phyloP scores from a whole-genome alignment of 1,140 invertebrate species.

The Latrodectus geometricus region DNA sequence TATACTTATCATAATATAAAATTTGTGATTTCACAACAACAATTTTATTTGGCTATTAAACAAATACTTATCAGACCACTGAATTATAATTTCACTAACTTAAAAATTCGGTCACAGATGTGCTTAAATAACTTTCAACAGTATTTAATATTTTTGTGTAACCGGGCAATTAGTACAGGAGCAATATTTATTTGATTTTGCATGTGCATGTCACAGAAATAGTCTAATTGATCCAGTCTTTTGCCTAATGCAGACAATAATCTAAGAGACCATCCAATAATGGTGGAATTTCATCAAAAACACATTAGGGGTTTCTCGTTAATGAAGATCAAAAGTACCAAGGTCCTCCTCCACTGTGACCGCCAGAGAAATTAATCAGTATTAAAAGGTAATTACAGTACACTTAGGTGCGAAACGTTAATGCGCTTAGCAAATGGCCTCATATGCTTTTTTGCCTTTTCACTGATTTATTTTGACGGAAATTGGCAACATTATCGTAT shows the following conservation, averaged over 20 bases:
- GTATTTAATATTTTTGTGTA: no score
- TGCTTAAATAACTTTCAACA: no score
- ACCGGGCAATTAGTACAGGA: no score
- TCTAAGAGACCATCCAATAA: constrained; percentile 33
- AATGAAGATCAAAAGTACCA: constrained; percentile 43
- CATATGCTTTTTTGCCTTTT: constrained; percentile 1
- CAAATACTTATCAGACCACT: no score
- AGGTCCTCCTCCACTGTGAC: constrained; percentile 1
- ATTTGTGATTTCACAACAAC: no score
- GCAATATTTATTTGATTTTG: neutral
- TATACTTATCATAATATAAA: no score
- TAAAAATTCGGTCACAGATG: no score
- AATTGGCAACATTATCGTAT: no score
- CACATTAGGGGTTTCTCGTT: constrained; percentile 31
- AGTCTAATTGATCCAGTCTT: neutral
- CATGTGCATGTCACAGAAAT: neutral
- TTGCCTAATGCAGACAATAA: constrained; percentile 21
- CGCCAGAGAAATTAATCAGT: constrained; percentile 51
- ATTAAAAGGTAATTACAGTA: constrained; percentile 53
- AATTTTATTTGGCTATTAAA: no score
- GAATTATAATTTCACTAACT: no score
- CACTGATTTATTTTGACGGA: neutral
- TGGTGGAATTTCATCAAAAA: constrained; percentile 57
- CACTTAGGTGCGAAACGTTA: constrained; percentile 43
- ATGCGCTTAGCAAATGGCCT: constrained; percentile 24